A percentile compares a stretch with the other conserved stretches of the same genome.
These are phyloP conservation scores for Catocala sponsa DNA, from an alignment of 2,888 invertebrate species.

Conservation along the genomic window DNA sequence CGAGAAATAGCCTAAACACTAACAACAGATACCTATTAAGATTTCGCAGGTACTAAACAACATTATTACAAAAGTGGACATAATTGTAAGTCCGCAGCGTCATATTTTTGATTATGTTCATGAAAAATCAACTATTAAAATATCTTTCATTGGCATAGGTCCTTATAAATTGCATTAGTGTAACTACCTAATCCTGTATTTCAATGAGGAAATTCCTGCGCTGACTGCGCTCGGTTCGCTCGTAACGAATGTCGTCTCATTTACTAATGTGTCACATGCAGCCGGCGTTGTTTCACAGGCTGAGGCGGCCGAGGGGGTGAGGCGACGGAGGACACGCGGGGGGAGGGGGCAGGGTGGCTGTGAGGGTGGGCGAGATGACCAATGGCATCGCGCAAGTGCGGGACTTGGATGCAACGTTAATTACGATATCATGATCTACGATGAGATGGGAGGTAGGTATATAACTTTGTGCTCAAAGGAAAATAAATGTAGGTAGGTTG, in stretches of 20 bases:
- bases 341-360: constrained; percentile 30
- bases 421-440: constrained; percentile 65
- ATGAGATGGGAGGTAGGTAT: constrained; percentile 29
- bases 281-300: constrained; percentile 84
- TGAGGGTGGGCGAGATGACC: constrained; percentile 67
- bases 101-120: too few species aligned
- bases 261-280: constrained; percentile 89
- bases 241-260: constrained; percentile 88
- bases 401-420: constrained; percentile 75
- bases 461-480: neutral
- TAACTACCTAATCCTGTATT: constrained; percentile 44
- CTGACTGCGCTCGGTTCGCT: constrained; percentile 77
- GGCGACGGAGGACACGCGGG: constrained; percentile 31
- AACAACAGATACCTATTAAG: too few species aligned
- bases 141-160: too few species aligned
- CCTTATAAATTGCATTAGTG: constrained; percentile 39
- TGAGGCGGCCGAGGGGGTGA: constrained; percentile 51
- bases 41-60: too few species aligned
- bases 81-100: too few species aligned
- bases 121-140: too few species aligned
- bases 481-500: constrained; percentile 2
- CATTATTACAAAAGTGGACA: too few species aligned
- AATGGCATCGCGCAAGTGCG: constrained; percentile 72
- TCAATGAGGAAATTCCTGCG: constrained; percentile 78
- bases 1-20: too few species aligned